Evolutionary conservation across 2,113 vertebrate genomes (phyloP), one percentile per base, ranked within the genome.

Genomic region (Calyptommatus sinebrachiatus): DNA sequence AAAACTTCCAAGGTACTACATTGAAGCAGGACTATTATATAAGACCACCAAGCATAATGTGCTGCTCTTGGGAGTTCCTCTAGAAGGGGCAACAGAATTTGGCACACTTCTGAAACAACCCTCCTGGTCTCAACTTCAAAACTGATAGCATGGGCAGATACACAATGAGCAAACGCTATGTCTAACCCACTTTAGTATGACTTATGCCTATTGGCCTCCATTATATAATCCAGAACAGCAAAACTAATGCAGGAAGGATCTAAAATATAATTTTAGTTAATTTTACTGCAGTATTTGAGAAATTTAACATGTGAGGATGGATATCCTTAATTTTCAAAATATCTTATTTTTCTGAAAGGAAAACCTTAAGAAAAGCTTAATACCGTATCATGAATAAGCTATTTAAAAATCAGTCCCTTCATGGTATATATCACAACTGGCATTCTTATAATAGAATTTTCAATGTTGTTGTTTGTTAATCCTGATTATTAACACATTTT

Each of bases 321-420:
- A 78, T 16, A 81, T 57, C 35, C 73, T 83, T 92, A 88, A 84
- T 91, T 90, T 76, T 88, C 83, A 85, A 89, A 88, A 88, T 88
- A 83, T 60, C 28, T 24, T 61, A 28, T 71, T 61, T 69, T 82
- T 79, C 2, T 57, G 86, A 77, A 86, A 87, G 81, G 50, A 45
- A 70, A 78, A 48, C 5, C 28, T 24, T 16, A 80, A 50, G 12
- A 11, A 14, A 14, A 11, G 48, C 20, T 28, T 3, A 63, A 24
- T 26, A 50, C 48, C 12, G 8, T 50, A 8, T 48, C 48, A n/a
- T 3, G 0, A 10, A 66, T 11, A 2, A 12, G 2, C 0, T 60
- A 41, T 0, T 0, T 14, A 57, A 71, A 71, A 35, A 63, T 61
- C 60, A 62, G 63, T n/a, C 3, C 24, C 61, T 80, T 69, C 62